Evolutionary conservation across 2,888 invertebrate species (phyloP), one percentile per base, ranked within the genome.

Genomic region (Melanostoma mellinum): DNA sequence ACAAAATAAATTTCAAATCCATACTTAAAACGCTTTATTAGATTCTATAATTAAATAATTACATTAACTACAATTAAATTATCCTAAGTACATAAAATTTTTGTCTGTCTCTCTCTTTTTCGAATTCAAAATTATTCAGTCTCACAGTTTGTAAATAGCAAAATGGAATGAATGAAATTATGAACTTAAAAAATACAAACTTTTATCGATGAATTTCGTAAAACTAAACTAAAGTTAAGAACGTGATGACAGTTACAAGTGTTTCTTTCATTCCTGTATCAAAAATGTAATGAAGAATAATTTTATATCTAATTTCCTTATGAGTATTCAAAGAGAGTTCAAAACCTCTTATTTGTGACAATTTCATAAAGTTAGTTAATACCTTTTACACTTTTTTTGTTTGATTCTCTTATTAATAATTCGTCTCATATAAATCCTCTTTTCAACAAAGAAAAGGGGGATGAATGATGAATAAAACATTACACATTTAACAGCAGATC

Each of bases 401-500:
- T 32, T 53, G 48, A 56, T 79, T 78, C 65, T 71, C 74, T 50
- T 32, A 53, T 74, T 60, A 58, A 48, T 76, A 69, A 78, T 72
- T 63, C 52, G 53, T 53, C 67, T 85, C 63, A 77, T 84, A 77
- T 71, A 80, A 81, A 67, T 84, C 80, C 73, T 52, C 72, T 84
- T 86, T 86, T 60, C 61, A 9, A 33, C 33, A 68, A 38, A 85
- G 84, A 85, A 85, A 74, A 55, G 86, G 79, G 71, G 85, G 79
- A 85, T 73, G 58, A 78, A 79, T 78, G 81, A 73, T 79, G 85
- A 79, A 86, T 86, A 85, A 86, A 85, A 85, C 80, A 86, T 86
- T 69, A 85, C 78, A 80, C 76, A 85, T 80, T 80, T 68, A 85
- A 75, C 55, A 63, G 73, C 65, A 78, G 82, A 77, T 77, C 77